Percentiles rank a stretch among this genome's conserved stretches.
phyloP scores from a whole-genome alignment of 2,113 vertebrate genomes.

The Myanophis thanlyinensis region DNA sequence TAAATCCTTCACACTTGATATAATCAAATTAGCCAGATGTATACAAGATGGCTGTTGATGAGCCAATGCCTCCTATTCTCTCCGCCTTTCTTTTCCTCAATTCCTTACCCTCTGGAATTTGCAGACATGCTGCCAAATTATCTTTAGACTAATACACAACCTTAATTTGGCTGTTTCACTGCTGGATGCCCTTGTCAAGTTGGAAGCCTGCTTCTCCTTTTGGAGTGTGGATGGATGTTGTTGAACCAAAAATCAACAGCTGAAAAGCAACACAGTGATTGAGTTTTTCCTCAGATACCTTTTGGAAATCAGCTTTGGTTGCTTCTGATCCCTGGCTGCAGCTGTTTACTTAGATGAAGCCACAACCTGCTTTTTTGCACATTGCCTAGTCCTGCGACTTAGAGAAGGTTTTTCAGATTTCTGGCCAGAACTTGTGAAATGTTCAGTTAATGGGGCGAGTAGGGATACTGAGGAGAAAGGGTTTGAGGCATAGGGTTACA shows the following conservation, averaged over 20 bases:
- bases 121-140: constrained; percentile 40
- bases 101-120: not conserved
- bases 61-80: not conserved
- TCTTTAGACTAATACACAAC: constrained; percentile 24
- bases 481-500: not conserved
- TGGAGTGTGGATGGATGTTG: not conserved
- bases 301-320: not conserved
- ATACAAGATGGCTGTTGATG: not conserved
- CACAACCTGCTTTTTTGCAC: not conserved
- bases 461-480: not conserved
- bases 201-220: not conserved
- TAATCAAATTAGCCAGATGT: constrained; percentile 1
- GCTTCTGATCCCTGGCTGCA: not conserved
- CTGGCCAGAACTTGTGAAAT: not conserved
- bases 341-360: not conserved
- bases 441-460: not conserved
- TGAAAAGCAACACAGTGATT: not conserved
- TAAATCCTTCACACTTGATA: not conserved
- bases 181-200: constrained; percentile 28
- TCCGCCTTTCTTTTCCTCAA: no score
- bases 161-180: not conserved
- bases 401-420: not conserved
- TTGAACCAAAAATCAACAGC: not conserved
- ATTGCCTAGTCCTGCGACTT: not conserved
- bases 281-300: not conserved